Base-by-base conservation (phyloP, 2,113 vertebrate genomes). In the Lucifuga dentata region DNA sequence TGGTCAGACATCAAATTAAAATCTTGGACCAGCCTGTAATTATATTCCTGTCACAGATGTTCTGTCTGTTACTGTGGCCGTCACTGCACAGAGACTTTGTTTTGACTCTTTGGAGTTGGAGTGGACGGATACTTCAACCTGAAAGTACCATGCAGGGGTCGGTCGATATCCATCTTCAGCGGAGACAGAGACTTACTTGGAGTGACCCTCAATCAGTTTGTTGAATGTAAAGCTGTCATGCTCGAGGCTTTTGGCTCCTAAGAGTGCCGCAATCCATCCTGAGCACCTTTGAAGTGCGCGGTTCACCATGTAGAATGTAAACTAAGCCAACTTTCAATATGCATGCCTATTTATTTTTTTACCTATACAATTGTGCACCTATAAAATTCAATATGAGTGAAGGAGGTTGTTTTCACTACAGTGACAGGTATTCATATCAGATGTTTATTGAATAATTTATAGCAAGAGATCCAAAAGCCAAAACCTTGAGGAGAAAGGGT, bases 381-480 rank as follows among this genome's bases (percentile, higher is more conserved):
- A 53, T 68, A 33, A 78, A 85, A 65, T 69, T 64, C n/a, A 63
- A 76, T 58, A 70, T 51, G 45, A 52, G 63, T 71, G 29, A 29
- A 43, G 52, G 90, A 62, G 57, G 26, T 68, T 83, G 67, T 82
- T 74, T 60, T 70, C 17, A 8, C 51, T 11, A 26, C 39, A 58
- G 45, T 67, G 66, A 73, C 70, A 72, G 72, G 23, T 52, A 63
- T 84, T 78, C 56, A 64, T 83, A 55, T 60, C 20, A 39, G 17
- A 78, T 56, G 60, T 73, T 67, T 53, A 60, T 35, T 89, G 73
- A 84, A 87, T 89, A 69, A 86, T 89, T 90, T 74, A 89, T 83
- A 40, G 48, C n/a, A 23, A 72, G 33, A 68, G 21, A 72, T 70
- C 62, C 51, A 73, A 68, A 89, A 88, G 64, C 48, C 57, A 67